Percentiles rank a stretch among this genome's conserved stretches.
phyloP scores from a whole-genome alignment of 1,140 invertebrate genomes.

The Radopholus similis region DNA sequence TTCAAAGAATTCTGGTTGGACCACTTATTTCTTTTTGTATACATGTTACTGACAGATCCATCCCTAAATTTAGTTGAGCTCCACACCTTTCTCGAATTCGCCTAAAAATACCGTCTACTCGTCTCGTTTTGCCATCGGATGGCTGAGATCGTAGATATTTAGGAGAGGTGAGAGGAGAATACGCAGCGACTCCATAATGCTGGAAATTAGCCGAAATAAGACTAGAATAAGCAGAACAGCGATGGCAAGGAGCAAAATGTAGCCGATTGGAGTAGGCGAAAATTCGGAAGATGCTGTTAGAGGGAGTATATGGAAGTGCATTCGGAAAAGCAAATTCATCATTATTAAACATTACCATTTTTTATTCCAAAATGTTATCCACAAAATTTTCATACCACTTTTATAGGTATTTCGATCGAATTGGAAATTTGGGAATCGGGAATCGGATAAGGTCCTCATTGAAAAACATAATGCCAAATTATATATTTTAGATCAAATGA shows the following conservation, averaged over 20 bases:
- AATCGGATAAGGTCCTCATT: too few species aligned
- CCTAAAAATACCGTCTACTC: neutral
- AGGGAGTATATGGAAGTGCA: neutral
- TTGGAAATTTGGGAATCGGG: too few species aligned
- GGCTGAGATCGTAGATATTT: constrained; percentile 6
- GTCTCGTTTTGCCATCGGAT: neutral
- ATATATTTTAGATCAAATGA: too few species aligned
- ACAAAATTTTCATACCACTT: too few species aligned
- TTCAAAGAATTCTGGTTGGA: neutral
- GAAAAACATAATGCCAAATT: too few species aligned
- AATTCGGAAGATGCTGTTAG: neutral
- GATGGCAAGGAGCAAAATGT: neutral
- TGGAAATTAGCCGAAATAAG: neutral
- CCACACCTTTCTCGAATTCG: neutral
- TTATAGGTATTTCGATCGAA: too few species aligned
- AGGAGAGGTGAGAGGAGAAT: constrained; percentile 1
- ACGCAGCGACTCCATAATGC: neutral
- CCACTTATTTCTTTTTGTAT: neutral
- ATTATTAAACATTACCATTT: too few species aligned
- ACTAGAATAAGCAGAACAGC: neutral
- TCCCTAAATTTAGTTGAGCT: neutral
- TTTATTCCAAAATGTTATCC: too few species aligned
- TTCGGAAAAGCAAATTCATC: too few species aligned
- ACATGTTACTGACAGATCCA: too few species aligned
- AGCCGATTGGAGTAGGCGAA: neutral